Conservation (phyloP, 2,113 vertebrate species). For the Paracanthobrama guichenoti region DNA sequence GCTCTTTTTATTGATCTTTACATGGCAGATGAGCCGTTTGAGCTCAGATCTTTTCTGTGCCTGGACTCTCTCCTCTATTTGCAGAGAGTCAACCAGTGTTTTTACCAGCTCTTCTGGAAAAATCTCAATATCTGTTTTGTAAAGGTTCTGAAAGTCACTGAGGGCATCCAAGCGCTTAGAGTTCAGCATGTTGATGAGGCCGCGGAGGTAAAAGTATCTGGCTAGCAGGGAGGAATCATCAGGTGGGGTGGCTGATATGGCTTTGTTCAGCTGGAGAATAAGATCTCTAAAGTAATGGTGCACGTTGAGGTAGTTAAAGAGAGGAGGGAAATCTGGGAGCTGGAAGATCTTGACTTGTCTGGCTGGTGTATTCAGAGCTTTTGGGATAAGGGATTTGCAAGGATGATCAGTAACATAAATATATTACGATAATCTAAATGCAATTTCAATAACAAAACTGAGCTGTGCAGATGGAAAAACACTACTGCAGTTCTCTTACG, state of each 20-base stretch:
- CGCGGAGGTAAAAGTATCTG: slow-evolving; percentile 88
- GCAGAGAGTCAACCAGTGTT: slow-evolving; percentile 76
- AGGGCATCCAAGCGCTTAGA: slow-evolving; percentile 83
- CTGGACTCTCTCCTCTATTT: slow-evolving; percentile 75
- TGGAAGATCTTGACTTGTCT: slow-evolving; percentile 76
- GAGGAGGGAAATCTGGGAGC: slow-evolving; percentile 85
- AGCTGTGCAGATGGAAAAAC: not conserved
- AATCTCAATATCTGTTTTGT: slow-evolving; percentile 87
- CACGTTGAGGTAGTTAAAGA: slow-evolving; percentile 76
- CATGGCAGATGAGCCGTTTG: slow-evolving; percentile 81
- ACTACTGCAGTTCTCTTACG: slow-evolving; percentile 56
- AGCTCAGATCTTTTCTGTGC: slow-evolving; percentile 82
- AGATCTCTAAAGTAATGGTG: slow-evolving; percentile 81
- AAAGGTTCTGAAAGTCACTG: slow-evolving; percentile 90
- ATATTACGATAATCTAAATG: not conserved
- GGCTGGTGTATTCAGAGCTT: slow-evolving; percentile 66
- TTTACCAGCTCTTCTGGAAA: slow-evolving; percentile 85
- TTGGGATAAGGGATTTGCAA: not conserved
- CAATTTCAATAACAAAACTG: not conserved
- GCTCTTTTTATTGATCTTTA: slow-evolving; percentile 78
- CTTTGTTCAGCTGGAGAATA: slow-evolving; percentile 78
- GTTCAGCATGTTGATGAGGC: slow-evolving; percentile 82
- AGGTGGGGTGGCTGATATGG: slow-evolving; percentile 74
- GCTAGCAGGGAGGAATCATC: slow-evolving; percentile 83
- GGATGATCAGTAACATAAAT: not conserved